Conservation (phyloP, 2,797 vertebrate species). For the Capromys pilorides region DNA sequence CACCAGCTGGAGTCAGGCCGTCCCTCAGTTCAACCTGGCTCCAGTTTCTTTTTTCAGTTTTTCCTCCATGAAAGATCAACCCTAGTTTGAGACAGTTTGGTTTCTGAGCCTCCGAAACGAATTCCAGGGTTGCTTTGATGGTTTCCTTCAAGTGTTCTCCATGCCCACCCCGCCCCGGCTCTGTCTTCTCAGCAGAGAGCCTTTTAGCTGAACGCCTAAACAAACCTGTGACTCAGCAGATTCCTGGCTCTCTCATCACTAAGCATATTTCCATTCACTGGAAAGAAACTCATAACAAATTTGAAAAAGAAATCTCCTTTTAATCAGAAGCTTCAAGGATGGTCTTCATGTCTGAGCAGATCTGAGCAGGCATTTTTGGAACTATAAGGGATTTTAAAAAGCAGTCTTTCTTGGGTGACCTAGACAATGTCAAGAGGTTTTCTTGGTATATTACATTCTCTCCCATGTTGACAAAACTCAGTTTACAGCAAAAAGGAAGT, state of each 20-base stretch:
- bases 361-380: not conserved
- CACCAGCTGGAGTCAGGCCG: not conserved
- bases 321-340: conserved; percentile 42
- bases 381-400: conserved; percentile 40
- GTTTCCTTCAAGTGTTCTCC: not conserved
- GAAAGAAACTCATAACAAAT: conserved; percentile 40
- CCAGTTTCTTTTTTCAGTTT: not conserved
- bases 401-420: not conserved
- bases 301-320: not conserved
- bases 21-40: not conserved
- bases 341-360: conserved; percentile 30
- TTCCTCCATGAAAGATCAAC: not conserved
- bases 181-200: not conserved
- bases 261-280: conserved; percentile 30
- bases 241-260: not conserved
- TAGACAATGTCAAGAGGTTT: conserved; percentile 7
- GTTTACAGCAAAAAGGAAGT: not conserved
- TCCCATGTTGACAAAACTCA: not conserved
- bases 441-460: not conserved
- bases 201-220: conserved; percentile 7
- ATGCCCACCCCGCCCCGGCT: not conserved
- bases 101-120: conserved; percentile 51
- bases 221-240: conserved; percentile 36
- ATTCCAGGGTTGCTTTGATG: not conserved
- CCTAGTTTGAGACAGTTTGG: not conserved